Evolutionary conservation across 2,113 vertebrate species (phyloP).

Genomic region (Rhabdornis inornatus): DNA sequence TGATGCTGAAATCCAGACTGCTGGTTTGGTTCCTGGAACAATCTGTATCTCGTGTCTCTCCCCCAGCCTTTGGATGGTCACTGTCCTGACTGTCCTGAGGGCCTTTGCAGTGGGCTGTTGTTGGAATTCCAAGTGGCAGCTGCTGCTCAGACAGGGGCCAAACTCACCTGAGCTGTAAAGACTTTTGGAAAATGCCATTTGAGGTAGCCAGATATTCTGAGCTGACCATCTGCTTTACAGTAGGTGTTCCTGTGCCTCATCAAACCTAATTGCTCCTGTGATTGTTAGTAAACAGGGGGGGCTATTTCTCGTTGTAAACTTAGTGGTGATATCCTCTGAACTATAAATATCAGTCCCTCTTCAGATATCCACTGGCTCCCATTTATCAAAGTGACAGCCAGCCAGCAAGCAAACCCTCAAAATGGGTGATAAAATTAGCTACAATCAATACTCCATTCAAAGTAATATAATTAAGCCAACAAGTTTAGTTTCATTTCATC

Average conservation of each 20-base stretch:
- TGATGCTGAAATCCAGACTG: not conserved
- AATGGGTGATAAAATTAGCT: conserved; percentile 29
- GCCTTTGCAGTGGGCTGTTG: not conserved
- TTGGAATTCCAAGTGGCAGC: not conserved
- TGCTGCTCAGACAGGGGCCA: not conserved
- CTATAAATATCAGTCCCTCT: not conserved
- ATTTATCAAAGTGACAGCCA: conserved; percentile 57
- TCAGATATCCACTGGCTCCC: not conserved
- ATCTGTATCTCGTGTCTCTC: not conserved
- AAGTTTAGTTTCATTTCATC: conserved; percentile 30
- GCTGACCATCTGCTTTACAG: not conserved
- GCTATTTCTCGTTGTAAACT: not conserved
- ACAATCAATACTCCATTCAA: conserved; percentile 30
- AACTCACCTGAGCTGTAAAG: not conserved
- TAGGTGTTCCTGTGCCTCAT: not conserved
- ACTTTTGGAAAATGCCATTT: not conserved
- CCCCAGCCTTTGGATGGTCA: not conserved
- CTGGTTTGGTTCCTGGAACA: not conserved
- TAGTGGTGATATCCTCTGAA: not conserved
- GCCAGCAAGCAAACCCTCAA: not conserved
- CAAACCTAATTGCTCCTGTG: not conserved
- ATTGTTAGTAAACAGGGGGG: not conserved
- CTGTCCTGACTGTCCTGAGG: not conserved
- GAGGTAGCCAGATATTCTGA: not conserved
- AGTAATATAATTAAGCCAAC: conserved; percentile 29